phyloP scores from a whole-genome alignment of 2,797 vertebrate genomes.

The Myotis findleyi region DNA sequence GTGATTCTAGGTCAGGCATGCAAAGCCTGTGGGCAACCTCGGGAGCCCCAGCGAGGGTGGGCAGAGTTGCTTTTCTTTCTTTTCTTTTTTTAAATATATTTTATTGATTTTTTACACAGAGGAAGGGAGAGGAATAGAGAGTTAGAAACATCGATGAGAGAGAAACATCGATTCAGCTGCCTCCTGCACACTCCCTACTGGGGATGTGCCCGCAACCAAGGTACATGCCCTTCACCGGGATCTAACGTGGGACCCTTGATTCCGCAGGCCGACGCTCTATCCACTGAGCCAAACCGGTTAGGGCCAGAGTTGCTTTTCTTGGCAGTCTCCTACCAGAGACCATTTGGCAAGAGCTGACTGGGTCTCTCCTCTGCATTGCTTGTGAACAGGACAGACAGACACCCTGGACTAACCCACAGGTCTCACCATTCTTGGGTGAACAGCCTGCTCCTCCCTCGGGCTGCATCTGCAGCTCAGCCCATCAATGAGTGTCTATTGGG shows the following conservation, averaged over 20 bases:
- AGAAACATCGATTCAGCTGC: too few relatives aligned
- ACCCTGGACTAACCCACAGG: background rate
- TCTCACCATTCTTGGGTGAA: background rate
- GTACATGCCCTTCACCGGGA: too few relatives aligned
- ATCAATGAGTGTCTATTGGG: fast-evolving
- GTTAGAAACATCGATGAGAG: too few relatives aligned
- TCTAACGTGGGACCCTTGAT: too few relatives aligned
- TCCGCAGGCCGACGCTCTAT: too few relatives aligned
- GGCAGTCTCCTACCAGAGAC: background rate
- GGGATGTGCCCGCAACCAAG: too few relatives aligned
- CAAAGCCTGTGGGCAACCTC: background rate
- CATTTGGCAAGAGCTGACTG: background rate
- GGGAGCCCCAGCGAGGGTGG: background rate
- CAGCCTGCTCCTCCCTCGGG: background rate
- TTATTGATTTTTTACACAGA: too few relatives aligned
- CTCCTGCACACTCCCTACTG: too few relatives aligned
- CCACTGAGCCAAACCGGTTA: too few relatives aligned
- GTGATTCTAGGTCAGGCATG: background rate
- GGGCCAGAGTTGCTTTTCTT: background rate
- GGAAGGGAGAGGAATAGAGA: too few relatives aligned
- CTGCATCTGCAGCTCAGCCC: background rate
- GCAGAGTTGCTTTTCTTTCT: background rate
- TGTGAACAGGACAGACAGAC: background rate
- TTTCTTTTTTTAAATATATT: too few relatives aligned
- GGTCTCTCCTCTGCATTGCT: background rate